A percentile compares a stretch with the other conserved stretches of the same genome.
Evolutionary conservation across 2,113 vertebrate genomes (phyloP).

Genomic region (Pristiophorus japonicus): DNA sequence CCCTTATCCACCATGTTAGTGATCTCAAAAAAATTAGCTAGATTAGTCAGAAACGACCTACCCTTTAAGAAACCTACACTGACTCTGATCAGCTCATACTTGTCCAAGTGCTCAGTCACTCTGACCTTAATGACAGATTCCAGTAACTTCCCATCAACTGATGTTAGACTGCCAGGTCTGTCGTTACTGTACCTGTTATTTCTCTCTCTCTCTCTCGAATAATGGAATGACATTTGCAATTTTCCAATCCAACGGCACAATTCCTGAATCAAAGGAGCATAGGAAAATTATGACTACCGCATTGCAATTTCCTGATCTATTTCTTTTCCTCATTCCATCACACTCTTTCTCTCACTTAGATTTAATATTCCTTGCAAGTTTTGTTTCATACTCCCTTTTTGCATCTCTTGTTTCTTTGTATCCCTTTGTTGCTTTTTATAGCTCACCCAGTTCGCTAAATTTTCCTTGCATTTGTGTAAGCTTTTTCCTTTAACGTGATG

Average conservation of each 20-base stretch:
- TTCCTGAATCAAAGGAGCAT: not conserved
- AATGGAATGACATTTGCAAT: not conserved
- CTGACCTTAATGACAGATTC: not conserved
- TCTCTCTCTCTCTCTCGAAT: not conserved
- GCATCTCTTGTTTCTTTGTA: not conserved
- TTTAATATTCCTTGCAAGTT: not conserved
- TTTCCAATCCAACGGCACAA: not conserved
- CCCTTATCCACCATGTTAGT: not conserved
- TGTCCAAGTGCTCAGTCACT: not conserved
- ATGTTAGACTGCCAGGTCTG: not conserved
- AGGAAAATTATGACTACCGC: not conserved
- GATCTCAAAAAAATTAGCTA: not conserved
- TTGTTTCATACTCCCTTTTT: not conserved
- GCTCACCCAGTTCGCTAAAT: not conserved
- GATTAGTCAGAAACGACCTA: not conserved
- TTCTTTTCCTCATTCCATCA: not conserved
- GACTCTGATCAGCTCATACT: not conserved
- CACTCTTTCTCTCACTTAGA: no score
- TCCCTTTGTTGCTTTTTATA: not conserved
- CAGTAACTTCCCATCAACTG: not conserved
- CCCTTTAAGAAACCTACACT: not conserved
- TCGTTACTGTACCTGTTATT: not conserved
- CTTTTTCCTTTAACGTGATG: not conserved
- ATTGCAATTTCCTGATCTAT: not conserved
- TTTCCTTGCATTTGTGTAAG: no score